Conservation (phyloP, 2,113 vertebrate species). For the Heterocephalus glaber region DNA sequence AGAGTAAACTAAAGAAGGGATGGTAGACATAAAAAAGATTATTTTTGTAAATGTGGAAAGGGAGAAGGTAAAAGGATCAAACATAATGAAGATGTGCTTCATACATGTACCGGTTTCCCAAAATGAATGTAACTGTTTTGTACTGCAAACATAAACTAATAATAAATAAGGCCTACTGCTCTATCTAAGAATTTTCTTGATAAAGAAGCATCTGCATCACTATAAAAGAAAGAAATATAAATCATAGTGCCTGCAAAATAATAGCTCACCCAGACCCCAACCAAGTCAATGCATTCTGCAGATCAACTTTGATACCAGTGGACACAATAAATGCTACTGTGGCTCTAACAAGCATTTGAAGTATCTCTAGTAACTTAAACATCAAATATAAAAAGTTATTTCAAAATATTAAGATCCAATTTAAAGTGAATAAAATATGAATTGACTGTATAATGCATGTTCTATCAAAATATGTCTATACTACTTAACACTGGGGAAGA, state of each 20-base stretch:
- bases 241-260: background rate
- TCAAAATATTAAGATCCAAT: background rate
- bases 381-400: constrained; percentile 38
- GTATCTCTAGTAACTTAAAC: background rate
- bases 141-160: background rate
- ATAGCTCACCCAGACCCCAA: background rate
- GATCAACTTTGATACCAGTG: background rate
- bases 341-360: background rate
- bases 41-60: background rate
- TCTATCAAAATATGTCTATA: background rate
- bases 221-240: background rate
- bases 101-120: background rate
- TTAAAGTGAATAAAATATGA: constrained; percentile 52
- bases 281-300: background rate
- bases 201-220: background rate
- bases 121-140: accelerated
- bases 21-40: background rate
- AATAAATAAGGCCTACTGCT: background rate
- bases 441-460: background rate
- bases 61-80: too few relatives aligned
- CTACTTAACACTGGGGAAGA: background rate
- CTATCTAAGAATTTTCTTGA: background rate
- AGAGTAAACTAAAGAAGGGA: background rate
- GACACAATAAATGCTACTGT: background rate
- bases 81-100: background rate